Conservation (phyloP, 2,797 vertebrate genomes). For the Myotis planiceps region DNA sequence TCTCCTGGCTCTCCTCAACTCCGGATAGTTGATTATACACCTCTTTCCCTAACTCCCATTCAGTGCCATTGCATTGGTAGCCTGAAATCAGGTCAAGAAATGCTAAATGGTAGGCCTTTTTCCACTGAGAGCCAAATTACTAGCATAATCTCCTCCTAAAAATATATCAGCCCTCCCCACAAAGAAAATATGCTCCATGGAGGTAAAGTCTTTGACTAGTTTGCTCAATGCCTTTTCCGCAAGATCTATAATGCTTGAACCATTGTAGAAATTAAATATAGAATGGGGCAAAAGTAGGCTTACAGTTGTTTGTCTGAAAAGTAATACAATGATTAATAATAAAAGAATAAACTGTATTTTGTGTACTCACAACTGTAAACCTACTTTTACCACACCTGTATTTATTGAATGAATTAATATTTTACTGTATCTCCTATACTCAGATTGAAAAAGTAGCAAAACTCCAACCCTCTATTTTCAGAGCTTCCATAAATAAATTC, state of each 20-base stretch:
- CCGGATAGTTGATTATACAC: background rate
- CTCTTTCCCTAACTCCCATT: background rate
- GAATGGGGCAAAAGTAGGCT: background rate
- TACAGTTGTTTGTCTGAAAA: background rate
- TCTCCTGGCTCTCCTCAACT: background rate
- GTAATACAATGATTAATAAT: background rate
- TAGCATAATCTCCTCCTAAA: background rate
- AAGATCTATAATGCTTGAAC: background rate
- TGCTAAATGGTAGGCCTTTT: background rate
- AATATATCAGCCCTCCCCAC: background rate
- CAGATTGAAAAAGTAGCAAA: background rate
- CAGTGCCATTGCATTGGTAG: background rate
- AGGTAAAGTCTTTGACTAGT: background rate
- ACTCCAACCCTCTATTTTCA: background rate
- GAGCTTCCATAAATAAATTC: background rate
- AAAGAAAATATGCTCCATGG: background rate
- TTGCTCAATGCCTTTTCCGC: background rate
- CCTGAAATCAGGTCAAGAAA: background rate
- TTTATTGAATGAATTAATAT: background rate
- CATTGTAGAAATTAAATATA: background rate
- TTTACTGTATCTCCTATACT: background rate
- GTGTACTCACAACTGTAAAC: background rate
- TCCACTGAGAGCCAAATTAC: background rate
- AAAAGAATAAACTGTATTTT: background rate
- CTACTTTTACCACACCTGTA: background rate